A percentile compares a stretch with the other conserved stretches of the same genome.
Conservation (phyloP, 2,888 invertebrate species). For the Limnephilus marmoratus region DNA sequence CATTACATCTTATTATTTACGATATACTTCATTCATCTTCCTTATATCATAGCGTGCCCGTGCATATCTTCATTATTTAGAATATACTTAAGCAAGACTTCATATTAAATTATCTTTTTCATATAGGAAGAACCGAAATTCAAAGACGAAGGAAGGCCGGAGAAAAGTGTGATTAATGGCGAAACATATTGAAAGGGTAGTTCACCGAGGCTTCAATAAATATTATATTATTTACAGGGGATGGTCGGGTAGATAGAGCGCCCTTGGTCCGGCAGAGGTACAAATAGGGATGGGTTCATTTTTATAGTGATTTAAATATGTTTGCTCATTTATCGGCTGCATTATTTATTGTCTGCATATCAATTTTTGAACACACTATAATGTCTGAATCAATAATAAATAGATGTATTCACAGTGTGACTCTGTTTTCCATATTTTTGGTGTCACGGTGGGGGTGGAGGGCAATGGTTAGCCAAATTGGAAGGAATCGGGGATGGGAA, state of each 20-base stretch:
- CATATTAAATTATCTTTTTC: conserved; percentile 19
- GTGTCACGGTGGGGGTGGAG: too few species aligned
- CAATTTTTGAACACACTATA: too few species aligned
- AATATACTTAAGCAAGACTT: not conserved
- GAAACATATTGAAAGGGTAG: conserved; percentile 60
- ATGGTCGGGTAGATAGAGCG: conserved; percentile 40
- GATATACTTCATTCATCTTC: conserved; percentile 3
- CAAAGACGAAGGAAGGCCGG: conserved; percentile 46
- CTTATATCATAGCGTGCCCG: not conserved
- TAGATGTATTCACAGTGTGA: too few species aligned
- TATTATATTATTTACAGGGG: conserved; percentile 62
- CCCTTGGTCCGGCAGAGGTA: not conserved
- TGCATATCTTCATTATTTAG: conserved; percentile 20
- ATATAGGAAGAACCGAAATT: conserved; percentile 10
- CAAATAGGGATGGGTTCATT: not conserved
- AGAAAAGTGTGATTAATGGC: conserved; percentile 62
- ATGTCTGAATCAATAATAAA: too few species aligned
- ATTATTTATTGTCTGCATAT: too few species aligned
- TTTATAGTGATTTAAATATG: not conserved
- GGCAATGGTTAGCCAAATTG: too few species aligned
- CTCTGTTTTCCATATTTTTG: too few species aligned
- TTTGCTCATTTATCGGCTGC: too few species aligned
- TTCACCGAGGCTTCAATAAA: conserved; percentile 54
- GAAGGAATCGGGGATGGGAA: too few species aligned
- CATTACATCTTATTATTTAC: not conserved